Evolutionary conservation across 2,888 invertebrate genomes (phyloP), one percentile per base, ranked within the genome.

Genomic region (Abrostola tripartita): DNA sequence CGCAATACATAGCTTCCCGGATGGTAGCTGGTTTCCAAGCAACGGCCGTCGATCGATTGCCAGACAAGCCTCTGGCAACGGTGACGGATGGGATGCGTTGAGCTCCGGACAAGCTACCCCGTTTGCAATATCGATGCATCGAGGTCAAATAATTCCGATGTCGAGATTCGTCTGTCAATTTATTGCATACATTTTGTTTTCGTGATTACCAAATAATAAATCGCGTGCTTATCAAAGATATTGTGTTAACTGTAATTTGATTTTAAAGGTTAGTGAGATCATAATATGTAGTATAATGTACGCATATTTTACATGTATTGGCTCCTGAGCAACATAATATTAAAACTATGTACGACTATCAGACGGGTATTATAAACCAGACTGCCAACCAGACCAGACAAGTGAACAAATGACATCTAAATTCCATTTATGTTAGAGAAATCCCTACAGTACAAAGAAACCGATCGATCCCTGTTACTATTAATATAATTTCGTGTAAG

Each of bases 41-140:
- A 78, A 85, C 86, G 76, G 69, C 67, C 73, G 73, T 81, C 79
- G 80, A 88, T 88, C 84, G 88, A 85, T 87, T 84, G 81, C 4
- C 63, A 63, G 49, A 53, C 57, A 42, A 58, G 53, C 64, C 71
- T 65, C 62, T 56, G 61, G 52, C 67, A 71, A 61, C 67, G 53
- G 53, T 53, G 53, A 69, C 58, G 71, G 61, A 68, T 59, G 65
- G 66, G 71, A 73, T 79, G 70, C 72, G 63, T 52, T 37, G 36
- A 55, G 12, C 36, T 42, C 40, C 56, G 40, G 59, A 36, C 38
- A 24, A 50, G 61, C 52, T 59, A 63, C 38, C 37, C 35, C 11
- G 42, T 56, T 37, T n/a, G 1, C 35, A 40, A 40, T 40, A 40
- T 40, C 40, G 11, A 10, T 40, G 11, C 40, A 40, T 40, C 10